Conservation (phyloP, 2,797 vertebrate genomes). For the Iguana delicatissima region DNA sequence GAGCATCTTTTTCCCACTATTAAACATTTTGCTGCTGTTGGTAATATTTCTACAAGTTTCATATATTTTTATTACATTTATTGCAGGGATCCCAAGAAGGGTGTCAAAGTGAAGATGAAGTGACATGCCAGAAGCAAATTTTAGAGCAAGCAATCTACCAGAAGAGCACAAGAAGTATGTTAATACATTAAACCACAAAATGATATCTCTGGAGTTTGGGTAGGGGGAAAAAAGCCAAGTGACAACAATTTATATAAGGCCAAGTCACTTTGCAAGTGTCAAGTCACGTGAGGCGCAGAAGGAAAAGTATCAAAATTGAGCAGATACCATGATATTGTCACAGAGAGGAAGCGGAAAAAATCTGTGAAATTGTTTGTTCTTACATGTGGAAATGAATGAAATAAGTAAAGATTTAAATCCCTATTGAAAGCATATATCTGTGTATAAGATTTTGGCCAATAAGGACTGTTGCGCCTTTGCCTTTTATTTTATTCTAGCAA, state of each 20-base stretch:
- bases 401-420: too few species aligned
- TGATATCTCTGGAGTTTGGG: background rate
- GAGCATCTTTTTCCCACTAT: background rate
- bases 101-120: slow-evolving; percentile 6
- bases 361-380: too few species aligned
- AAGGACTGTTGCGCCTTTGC: too few species aligned
- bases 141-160: background rate
- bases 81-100: background rate
- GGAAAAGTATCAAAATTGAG: background rate
- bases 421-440: too few species aligned
- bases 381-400: too few species aligned
- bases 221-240: background rate
- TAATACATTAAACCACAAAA: slow-evolving; percentile 8
- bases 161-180: background rate
- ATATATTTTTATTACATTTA: background rate
- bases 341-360: too few species aligned
- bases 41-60: background rate
- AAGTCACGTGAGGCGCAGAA: background rate
- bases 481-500: too few species aligned
- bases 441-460: too few species aligned
- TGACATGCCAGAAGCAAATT: background rate
- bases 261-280: background rate
- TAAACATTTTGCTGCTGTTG: background rate
- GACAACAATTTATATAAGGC: background rate
- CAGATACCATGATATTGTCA: too few species aligned